Percentiles rank a stretch among this genome's conserved stretches.
Evolutionary conservation across 2,797 vertebrate species (phyloP).

Genomic region (Pelochelys cantorii): DNA sequence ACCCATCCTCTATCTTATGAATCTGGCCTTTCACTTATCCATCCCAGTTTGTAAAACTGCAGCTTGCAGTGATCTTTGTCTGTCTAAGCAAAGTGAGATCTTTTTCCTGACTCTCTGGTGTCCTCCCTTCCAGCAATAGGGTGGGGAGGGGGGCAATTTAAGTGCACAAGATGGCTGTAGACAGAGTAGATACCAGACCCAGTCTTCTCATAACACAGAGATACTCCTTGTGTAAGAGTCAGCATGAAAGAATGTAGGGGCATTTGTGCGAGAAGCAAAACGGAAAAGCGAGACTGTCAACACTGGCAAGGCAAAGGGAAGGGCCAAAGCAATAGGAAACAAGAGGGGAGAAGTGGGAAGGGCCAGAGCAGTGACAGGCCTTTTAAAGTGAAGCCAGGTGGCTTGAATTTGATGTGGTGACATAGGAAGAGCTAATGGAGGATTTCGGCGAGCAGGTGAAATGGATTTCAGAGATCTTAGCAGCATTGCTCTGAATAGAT

Average conservation of each 20-base stretch:
- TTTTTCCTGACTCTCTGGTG: no score
- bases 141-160: no score
- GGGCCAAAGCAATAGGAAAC: background rate
- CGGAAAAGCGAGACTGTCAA: background rate
- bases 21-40: no score
- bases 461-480: background rate
- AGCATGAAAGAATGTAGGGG: background rate
- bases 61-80: no score
- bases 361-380: background rate
- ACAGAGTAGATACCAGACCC: no score
- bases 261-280: background rate
- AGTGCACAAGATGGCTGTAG: no score
- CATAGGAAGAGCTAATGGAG: background rate
- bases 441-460: background rate
- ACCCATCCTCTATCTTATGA: no score
- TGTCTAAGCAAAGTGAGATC: no score
- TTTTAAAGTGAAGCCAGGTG: background rate
- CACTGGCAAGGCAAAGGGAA: background rate
- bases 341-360: background rate
- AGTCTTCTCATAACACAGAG: background rate
- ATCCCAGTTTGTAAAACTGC: no score
- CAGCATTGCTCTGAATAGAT: background rate
- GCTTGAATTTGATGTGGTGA: background rate
- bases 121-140: no score
- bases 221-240: background rate